Percentiles rank a stretch among this genome's conserved stretches.
Evolutionary conservation across 2,113 vertebrate genomes (phyloP).

Genomic region (Conger conger): DNA sequence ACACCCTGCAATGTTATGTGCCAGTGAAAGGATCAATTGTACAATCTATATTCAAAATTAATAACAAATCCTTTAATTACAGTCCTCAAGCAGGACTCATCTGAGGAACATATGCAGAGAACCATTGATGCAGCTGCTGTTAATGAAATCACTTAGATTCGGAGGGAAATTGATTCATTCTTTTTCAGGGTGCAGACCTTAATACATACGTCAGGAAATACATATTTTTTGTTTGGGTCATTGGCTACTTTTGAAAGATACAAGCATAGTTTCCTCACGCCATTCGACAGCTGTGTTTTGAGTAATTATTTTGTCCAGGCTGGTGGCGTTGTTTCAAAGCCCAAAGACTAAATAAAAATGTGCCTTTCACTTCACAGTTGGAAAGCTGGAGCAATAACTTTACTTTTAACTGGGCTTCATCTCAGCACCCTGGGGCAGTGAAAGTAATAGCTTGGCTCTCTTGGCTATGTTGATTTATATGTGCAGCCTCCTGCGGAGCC

Average conservation of each 20-base stretch:
- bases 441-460: neutral
- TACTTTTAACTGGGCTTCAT: slow-evolving; percentile 3
- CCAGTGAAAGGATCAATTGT: neutral
- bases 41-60: neutral
- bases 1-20: neutral
- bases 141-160: neutral
- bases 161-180: neutral
- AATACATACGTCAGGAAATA: neutral
- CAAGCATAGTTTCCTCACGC: neutral
- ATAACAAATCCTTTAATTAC: neutral
- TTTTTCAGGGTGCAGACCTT: neutral
- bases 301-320: neutral
- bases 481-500: neutral
- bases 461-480: neutral
- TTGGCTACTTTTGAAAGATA: neutral
- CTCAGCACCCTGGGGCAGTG: neutral
- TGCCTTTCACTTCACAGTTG: neutral
- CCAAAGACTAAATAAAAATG: slow-evolving; percentile 1
- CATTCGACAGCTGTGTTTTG: neutral
- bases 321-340: slow-evolving; percentile 1
- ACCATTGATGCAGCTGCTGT: neutral
- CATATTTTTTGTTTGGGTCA: neutral
- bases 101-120: neutral
- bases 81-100: neutral
- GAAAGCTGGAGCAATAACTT: neutral